Evolutionary conservation across 1,140 invertebrate genomes (phyloP).

Genomic region (Chelonus insularis): DNA sequence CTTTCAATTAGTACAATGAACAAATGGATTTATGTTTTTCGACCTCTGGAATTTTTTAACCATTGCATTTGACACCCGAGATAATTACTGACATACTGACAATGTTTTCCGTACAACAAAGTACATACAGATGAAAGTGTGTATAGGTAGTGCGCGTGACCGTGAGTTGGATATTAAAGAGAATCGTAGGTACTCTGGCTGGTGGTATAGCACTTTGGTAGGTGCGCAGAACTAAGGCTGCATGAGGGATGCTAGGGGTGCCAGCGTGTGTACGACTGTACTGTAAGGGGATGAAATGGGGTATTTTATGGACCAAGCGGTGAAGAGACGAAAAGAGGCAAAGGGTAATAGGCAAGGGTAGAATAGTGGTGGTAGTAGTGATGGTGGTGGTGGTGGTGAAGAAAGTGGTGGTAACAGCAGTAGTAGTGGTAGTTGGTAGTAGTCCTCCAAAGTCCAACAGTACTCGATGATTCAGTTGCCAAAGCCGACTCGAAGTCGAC

Average conservation of each 20-base stretch:
- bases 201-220: no score
- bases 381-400: slow-evolving; percentile 23
- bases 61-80: background rate
- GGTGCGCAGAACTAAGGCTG: background rate
- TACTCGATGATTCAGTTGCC: slow-evolving; percentile 19
- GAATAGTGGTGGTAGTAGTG: slow-evolving; percentile 2
- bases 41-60: background rate
- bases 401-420: slow-evolving; percentile 16
- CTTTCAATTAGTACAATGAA: no score
- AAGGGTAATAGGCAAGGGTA: background rate
- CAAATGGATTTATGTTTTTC: no score
- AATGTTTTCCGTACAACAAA: background rate
- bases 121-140: background rate
- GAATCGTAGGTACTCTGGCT: background rate
- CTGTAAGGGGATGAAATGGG: background rate
- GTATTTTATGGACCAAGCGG: background rate
- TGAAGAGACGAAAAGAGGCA: background rate
- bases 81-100: background rate
- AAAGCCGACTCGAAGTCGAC: slow-evolving; percentile 24
- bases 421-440: slow-evolving; percentile 18
- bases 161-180: slow-evolving; percentile 11
- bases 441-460: slow-evolving; percentile 11
- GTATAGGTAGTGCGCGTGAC: slow-evolving; percentile 10
- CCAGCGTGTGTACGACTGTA: background rate
- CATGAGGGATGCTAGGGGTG: background rate